Percentiles rank a stretch among this genome's conserved stretches.
Evolutionary conservation across 2,113 vertebrate species (phyloP).

Genomic region (Saguinus midas): DNA sequence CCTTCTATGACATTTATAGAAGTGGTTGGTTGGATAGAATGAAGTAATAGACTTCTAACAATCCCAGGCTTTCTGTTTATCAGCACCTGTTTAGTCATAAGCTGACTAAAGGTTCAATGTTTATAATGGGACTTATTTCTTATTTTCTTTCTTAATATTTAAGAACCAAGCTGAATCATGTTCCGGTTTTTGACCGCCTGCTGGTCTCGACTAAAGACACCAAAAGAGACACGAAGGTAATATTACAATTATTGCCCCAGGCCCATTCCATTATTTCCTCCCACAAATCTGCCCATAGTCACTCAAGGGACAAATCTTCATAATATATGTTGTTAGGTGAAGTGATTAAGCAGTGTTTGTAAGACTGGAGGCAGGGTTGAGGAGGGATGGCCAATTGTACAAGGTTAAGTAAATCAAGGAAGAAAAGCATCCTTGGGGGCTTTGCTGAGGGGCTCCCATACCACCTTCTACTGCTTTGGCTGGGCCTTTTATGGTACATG

Average conservation of each 20-base stretch:
- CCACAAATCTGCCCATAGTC: background rate
- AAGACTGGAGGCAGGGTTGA: background rate
- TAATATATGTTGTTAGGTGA: background rate
- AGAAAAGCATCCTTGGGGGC: background rate
- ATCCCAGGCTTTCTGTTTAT: background rate
- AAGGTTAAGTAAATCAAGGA: background rate
- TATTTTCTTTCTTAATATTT: slow-evolving; percentile 30
- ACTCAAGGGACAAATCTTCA: background rate
- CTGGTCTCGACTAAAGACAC: background rate
- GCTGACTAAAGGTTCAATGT: background rate
- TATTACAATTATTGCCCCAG: slow-evolving; percentile 26
- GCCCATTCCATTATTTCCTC: background rate
- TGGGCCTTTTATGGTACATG: background rate
- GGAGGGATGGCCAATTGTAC: background rate
- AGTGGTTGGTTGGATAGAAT: background rate
- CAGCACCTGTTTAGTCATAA: background rate
- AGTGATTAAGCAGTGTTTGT: background rate
- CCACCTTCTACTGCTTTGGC: background rate
- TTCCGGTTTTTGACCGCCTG: slow-evolving; percentile 42
- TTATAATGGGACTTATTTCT: slow-evolving; percentile 10
- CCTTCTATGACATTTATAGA: background rate
- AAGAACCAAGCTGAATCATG: slow-evolving; percentile 54
- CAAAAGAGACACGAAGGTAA: slow-evolving; percentile 34
- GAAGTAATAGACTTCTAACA: slow-evolving; percentile 30
- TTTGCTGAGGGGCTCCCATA: background rate